Conservation (phyloP, 2,797 vertebrate genomes). For the Bradypus variegatus region DNA sequence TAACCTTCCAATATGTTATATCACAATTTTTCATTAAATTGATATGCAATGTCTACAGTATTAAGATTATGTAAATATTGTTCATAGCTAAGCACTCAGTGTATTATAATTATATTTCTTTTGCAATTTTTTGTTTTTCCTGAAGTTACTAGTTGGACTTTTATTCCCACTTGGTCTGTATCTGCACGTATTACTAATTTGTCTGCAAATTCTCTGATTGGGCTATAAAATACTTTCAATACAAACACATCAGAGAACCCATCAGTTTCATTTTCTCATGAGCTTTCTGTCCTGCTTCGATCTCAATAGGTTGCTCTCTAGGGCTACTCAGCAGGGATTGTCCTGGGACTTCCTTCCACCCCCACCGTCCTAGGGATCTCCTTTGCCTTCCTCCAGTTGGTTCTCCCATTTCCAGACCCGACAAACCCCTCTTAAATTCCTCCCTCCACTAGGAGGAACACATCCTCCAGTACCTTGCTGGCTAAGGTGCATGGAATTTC, state of each 20-base stretch:
- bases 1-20: not conserved
- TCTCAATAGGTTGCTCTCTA: not conserved
- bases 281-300: not conserved
- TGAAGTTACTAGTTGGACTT: not conserved
- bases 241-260: not conserved
- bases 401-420: not conserved
- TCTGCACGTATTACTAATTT: not conserved
- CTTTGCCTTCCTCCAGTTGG: not conserved
- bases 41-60: fast-evolving
- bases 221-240: too few relatives aligned
- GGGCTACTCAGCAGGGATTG: not conserved
- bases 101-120: not conserved
- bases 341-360: not conserved
- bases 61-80: too few relatives aligned
- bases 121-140: not conserved
- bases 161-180: not conserved
- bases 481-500: not conserved
- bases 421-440: not conserved
- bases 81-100: not conserved
- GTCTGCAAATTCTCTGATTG: not conserved
- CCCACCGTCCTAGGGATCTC: not conserved
- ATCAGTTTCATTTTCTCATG: not conserved
- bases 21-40: not conserved
- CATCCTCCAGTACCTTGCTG: not conserved
- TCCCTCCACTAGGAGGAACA: not conserved